Conservation (phyloP, 2,888 invertebrate genomes). For the Leptinotarsa peninsularis region DNA sequence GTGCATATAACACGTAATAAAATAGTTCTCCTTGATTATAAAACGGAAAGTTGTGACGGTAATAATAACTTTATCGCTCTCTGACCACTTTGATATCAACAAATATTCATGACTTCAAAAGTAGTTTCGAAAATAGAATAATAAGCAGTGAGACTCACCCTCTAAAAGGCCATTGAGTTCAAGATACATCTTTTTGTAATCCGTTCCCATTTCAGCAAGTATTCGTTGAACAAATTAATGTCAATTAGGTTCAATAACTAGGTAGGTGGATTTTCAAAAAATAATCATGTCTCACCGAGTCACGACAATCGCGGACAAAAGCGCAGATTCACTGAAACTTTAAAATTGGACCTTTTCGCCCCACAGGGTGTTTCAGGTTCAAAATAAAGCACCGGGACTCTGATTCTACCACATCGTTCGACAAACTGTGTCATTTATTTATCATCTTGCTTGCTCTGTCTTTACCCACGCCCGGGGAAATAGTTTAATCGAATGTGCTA, state of each 20-base stretch:
- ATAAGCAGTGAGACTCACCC: neutral
- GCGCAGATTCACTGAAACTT: neutral
- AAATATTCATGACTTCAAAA: neutral
- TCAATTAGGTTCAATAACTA: slow-evolving; percentile 9
- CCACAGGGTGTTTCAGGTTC: slow-evolving; percentile 7
- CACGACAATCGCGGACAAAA: neutral
- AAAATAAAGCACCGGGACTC: slow-evolving; percentile 2
- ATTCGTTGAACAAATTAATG: slow-evolving; percentile 10
- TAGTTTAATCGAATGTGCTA: neutral
- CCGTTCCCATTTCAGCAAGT: neutral
- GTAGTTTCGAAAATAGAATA: neutral
- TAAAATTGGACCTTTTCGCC: slow-evolving; percentile 5
- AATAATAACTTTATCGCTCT: neutral
- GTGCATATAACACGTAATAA: too few species aligned
- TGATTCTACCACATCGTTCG: slow-evolving; percentile 1
- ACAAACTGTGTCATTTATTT: slow-evolving; percentile 3
- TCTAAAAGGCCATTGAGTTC: neutral
- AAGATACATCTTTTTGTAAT: slow-evolving; percentile 8
- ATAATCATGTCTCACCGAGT: slow-evolving; percentile 6
- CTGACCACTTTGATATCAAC: neutral
- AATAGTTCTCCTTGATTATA: neutral
- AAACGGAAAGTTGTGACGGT: neutral
- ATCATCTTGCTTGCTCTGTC: neutral
- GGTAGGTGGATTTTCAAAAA: slow-evolving; percentile 8
- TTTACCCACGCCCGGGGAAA: neutral